These are phyloP conservation scores for Oceanodroma leucorhoa DNA, from an alignment of 2,797 vertebrate genomes.

Conservation along the genomic window DNA sequence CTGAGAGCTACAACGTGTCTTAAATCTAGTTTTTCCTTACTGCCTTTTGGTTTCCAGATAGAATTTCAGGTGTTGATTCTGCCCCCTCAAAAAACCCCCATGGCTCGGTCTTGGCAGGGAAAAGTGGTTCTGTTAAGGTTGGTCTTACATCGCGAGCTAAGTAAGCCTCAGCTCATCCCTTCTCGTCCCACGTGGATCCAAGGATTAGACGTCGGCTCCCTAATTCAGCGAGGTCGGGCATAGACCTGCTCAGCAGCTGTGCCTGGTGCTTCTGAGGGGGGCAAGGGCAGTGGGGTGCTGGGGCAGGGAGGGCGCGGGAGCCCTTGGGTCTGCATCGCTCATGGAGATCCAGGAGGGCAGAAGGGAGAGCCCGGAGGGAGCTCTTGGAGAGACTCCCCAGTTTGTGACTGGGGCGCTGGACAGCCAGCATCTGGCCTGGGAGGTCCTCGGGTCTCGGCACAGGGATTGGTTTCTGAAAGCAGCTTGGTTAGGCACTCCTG, in stretches of 20 bases:
- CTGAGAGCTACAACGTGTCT: not conserved
- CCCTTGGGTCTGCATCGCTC: not conserved
- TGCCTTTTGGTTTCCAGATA: not conserved
- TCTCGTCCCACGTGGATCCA: not conserved
- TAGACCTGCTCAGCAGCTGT: not conserved
- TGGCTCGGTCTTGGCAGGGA: not conserved
- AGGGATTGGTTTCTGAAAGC: not conserved
- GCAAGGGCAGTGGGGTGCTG: not conserved
- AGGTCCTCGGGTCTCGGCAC: not conserved
- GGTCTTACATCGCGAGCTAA: not conserved
- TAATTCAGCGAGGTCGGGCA: not conserved
- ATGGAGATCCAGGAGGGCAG: not conserved
- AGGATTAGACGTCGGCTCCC: not conserved
- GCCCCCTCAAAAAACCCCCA: not conserved
- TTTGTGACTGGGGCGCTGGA: not conserved
- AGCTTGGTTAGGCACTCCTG: not conserved
- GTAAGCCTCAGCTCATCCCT: not conserved
- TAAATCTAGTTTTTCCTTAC: not conserved
- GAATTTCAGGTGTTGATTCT: slow-evolving; percentile 8
- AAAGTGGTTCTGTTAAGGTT: not conserved
- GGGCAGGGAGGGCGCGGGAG: too few relatives aligned
- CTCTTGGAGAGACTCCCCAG: not conserved
- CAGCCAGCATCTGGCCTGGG: not conserved
- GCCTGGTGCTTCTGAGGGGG: not conserved
- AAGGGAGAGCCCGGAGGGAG: not conserved